Evolutionary conservation across 2,888 invertebrate species (phyloP).

Genomic region (Euzetes globulus): DNA sequence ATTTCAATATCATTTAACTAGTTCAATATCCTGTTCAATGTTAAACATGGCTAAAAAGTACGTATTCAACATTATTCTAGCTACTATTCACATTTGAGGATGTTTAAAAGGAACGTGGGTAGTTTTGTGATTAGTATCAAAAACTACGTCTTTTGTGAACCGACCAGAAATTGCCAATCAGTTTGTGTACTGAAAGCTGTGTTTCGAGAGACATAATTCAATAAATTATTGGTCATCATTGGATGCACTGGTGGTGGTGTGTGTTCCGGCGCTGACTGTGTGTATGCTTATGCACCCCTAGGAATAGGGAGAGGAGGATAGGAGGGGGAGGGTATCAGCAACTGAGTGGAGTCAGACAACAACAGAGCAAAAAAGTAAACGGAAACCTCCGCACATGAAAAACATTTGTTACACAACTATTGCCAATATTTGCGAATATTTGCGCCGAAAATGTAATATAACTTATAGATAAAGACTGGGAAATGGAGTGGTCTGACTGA

Average conservation of each 20-base stretch:
- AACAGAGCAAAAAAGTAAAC: neutral
- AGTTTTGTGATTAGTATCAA: no score
- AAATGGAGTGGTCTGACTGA: neutral
- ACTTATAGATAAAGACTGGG: neutral
- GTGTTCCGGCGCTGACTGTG: neutral
- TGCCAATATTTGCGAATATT: neutral
- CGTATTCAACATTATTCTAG: no score
- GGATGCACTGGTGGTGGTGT: neutral
- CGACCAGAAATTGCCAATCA: no score
- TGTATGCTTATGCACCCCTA: no score
- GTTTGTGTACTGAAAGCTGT: neutral
- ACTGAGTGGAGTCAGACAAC: neutral
- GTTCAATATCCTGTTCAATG: no score
- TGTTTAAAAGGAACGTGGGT: no score
- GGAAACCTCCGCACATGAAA: neutral
- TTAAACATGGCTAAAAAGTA: no score
- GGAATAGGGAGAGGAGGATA: neutral
- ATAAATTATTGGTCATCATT: constrained; percentile 1
- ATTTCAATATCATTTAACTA: no score
- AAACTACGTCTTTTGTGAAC: no score
- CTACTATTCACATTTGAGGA: no score
- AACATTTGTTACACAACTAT: constrained; percentile 3
- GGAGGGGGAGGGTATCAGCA: neutral
- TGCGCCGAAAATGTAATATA: neutral
- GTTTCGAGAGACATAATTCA: neutral